Conservation (phyloP, 2,113 vertebrate genomes). For the Mustela nigripes region DNA sequence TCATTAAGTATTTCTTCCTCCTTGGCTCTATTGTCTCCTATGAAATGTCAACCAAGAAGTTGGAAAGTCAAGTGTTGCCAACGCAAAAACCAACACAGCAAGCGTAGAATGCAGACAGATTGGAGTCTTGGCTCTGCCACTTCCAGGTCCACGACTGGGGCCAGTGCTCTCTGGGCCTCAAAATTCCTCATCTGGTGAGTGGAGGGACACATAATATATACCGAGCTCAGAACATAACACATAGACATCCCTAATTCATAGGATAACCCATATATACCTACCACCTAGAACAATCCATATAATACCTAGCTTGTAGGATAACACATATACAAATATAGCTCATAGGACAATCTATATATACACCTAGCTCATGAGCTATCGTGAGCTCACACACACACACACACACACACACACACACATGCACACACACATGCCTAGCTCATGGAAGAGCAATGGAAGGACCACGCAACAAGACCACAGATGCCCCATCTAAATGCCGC, state of each 20-base stretch:
- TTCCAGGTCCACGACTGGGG: not conserved
- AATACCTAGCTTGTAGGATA: not conserved
- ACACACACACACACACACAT: not conserved
- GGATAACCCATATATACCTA: not conserved
- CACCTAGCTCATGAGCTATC: not conserved
- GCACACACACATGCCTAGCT: not conserved
- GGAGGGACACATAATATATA: not conserved
- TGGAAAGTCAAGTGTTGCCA: not conserved
- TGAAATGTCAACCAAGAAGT: not conserved
- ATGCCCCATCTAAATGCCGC: not conserved
- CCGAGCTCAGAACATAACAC: not conserved
- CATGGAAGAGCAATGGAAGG: not conserved
- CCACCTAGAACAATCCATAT: not conserved
- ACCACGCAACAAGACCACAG: accelerated
- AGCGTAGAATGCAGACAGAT: not conserved
- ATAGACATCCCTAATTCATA: too few relatives aligned
- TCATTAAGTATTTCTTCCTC: not conserved
- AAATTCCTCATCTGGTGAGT: not conserved
- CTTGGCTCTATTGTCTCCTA: not conserved
- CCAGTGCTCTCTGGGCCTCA: not conserved
- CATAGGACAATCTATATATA: not conserved
- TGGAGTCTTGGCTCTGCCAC: not conserved
- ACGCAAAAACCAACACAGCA: not conserved
- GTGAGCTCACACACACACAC: not conserved
- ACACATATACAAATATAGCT: not conserved